Evolutionary conservation across 2,113 vertebrate species (phyloP), one percentile per base, ranked within the genome.

Genomic region (Xiphophorus hellerii): DNA sequence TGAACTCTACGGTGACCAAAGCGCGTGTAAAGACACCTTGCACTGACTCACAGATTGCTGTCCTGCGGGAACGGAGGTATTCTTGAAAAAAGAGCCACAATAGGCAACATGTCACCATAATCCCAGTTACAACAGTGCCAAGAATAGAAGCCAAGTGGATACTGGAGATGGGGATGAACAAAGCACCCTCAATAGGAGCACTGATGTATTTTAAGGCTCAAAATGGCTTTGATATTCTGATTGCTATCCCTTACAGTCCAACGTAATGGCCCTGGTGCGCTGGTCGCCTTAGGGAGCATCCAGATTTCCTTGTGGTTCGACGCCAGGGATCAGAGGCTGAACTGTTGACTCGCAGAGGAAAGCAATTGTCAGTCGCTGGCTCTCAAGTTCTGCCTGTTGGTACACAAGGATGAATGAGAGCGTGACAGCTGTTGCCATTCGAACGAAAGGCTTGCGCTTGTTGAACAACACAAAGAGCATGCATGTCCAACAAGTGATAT

Each of bases 131-230:
- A 92, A 93, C 76, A 65, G 60, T 42, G 74, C 88, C 88, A 89
- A 92, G 91, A 93, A 94, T 91, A 94, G 92, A 82, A 77, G 31
- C 69, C 76, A 87, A 91, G 87, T 87, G 78, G 85, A 90, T 90
- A 94, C 84, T 71, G 70, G 89, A 93, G 89, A 87, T 35, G 62
- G 29, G 35, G 60, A 30, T 63, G 84, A 84, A 90, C 89, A 90
- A 92, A 83, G 73, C 61, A 71, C 33, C 71, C 68, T 77, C 71
- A 81, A 73, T 48, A 11, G 35, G 73, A 33, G 89, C 74, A 89
- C 77, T 80, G 85, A 79, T 76, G 83, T 88, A 87, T 90, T 84
- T 90, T 83, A 88, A 84, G 84, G 76, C 69, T 76, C 7, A 25
- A 88, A 87, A 72, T 76, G 82, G 65, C 42, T 87, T 71, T 83